Conservation (phyloP, 2,888 invertebrate species). For the Campoplex capitator region DNA sequence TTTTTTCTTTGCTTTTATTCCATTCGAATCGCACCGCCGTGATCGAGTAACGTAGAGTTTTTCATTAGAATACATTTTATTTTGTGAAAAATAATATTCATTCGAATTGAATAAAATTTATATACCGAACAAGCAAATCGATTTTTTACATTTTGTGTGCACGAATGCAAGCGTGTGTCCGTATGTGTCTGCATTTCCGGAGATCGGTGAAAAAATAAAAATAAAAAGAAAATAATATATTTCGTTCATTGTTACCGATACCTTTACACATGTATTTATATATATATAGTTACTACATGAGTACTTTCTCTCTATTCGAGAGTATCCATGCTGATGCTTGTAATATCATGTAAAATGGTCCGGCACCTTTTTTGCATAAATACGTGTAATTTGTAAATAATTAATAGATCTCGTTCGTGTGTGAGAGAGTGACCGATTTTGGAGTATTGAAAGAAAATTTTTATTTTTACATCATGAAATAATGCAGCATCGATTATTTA, state of each 20-base stretch:
- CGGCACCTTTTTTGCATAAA: constrained; percentile 44
- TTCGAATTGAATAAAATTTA: constrained; percentile 26
- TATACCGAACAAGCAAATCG: neutral
- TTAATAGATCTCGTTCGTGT: constrained; percentile 26
- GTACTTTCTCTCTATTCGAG: constrained; percentile 44
- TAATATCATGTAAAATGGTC: constrained; percentile 56
- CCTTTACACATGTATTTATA: constrained; percentile 18
- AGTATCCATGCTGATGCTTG: constrained; percentile 57
- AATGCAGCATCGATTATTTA: neutral
- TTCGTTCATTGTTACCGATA: constrained; percentile 38
- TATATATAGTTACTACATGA: constrained; percentile 49
- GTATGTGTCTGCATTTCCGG: neutral
- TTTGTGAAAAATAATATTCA: neutral
- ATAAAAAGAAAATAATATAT: too few species aligned
- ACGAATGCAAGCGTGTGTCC: neutral
- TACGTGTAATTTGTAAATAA: constrained; percentile 59
- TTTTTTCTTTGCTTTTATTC: neutral
- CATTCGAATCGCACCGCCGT: neutral
- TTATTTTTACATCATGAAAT: constrained; percentile 7
- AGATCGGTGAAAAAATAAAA: neutral
- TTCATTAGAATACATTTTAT: neutral
- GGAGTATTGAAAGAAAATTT: neutral
- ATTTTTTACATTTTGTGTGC: constrained; percentile 27
- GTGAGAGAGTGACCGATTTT: constrained; percentile 25
- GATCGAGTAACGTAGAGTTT: neutral